Percentiles rank a stretch among this genome's conserved stretches.
Conservation (phyloP, 1,140 invertebrate species). For the Bombus superbus region DNA sequence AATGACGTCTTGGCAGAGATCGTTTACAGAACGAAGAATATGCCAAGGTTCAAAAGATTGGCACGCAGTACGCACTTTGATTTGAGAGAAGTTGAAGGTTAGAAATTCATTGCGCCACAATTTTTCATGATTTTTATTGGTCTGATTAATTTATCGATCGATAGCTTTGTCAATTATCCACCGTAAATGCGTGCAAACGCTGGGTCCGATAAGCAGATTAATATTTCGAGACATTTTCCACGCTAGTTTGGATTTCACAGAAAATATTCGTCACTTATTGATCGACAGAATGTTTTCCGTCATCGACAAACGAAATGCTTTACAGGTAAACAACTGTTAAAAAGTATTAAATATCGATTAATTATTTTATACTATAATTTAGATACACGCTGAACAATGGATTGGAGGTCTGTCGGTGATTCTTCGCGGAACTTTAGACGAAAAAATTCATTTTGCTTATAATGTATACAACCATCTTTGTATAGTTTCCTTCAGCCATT, state of each 20-base stretch:
- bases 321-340: constrained; percentile 60
- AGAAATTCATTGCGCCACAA: constrained; percentile 14
- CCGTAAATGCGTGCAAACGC: constrained; percentile 74
- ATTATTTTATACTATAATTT: constrained; percentile 9
- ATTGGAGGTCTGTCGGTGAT: constrained; percentile 87
- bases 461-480: constrained; percentile 77
- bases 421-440: constrained; percentile 86
- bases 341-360: not conserved
- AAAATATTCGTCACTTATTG: constrained; percentile 85
- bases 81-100: constrained; percentile 81
- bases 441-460: constrained; percentile 87
- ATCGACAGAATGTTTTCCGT: constrained; percentile 85
- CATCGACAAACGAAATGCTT: constrained; percentile 78
- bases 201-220: constrained; percentile 81
- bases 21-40: constrained; percentile 75
- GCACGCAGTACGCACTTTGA: constrained; percentile 79
- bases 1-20: constrained; percentile 69
- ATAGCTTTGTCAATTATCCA: constrained; percentile 75
- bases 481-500: too few relatives aligned
- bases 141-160: constrained; percentile 21
- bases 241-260: constrained; percentile 88
- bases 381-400: constrained; percentile 86
- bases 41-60: constrained; percentile 69
- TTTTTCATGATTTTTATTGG: too few relatives aligned
- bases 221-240: constrained; percentile 89